Evolutionary conservation across 1,140 invertebrate genomes (phyloP), one percentile per base, ranked within the genome.

Genomic region (Nasonia vitripennis): DNA sequence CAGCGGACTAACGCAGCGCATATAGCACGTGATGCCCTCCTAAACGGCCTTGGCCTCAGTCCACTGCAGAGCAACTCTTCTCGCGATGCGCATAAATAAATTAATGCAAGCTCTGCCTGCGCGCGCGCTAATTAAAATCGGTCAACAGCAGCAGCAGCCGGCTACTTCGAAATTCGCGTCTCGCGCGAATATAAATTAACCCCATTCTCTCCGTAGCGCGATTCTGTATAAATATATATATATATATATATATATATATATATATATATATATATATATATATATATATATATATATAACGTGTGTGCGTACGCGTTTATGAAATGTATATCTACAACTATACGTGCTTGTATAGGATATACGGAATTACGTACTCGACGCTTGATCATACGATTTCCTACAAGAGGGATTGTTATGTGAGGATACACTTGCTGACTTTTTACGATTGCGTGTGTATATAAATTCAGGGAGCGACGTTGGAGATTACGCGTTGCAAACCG

Each of bases 101-200:
- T 74, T 37, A 74, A 74, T 74, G 7, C 34, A 41, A 11, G 70
- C 55, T 37, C 3, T 37, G 0, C 55, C 7, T 37, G 41, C 73
- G 17, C 73, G 12, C 37, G 41, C 75, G 75, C 75, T 78, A 78
- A 78, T 78, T 78, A 78, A 78, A 78, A 51, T 78, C 75, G 31
- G 11, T 45, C 45, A 20, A 78, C 45, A 78, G 70, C 55, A 20
- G 55, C 20, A 55, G 68, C 68, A 71, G 68, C 10, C 27, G 78
- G n/a, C 23, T 48, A 27, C 41, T 81, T 71, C 23, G 37, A 71
- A 81, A 81, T 81, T 81, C 67, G 68, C 37, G 79, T 81, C 79
- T 48, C 67, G 67, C 79, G 62, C 67, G 67, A 27, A 81, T 62
- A 62, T 81, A 81, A 71, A 81, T 81, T 81, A 81, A 48, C n/a